Evolutionary conservation across 2,113 vertebrate species (phyloP).

Genomic region (Pteruthius melanotis): DNA sequence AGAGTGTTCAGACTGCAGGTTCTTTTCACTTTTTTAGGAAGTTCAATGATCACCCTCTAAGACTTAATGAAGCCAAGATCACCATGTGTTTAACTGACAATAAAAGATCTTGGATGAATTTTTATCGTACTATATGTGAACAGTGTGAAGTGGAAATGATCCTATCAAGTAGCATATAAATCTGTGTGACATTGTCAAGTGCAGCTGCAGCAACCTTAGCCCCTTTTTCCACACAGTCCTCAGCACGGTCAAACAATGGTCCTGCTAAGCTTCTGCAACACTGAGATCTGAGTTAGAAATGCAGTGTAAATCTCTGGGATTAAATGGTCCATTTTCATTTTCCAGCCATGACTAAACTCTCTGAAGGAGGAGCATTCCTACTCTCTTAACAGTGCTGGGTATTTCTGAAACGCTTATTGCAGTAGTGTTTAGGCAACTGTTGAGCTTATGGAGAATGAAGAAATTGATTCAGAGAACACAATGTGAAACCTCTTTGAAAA

Average conservation of each 20-base stretch:
- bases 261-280: conserved; percentile 1
- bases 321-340: conserved; percentile 60
- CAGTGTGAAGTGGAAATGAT: not conserved
- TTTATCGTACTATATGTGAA: accelerated
- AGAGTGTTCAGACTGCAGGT: not conserved
- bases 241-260: not conserved
- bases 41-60: not conserved
- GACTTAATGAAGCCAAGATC: not conserved
- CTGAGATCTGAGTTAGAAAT: conserved; percentile 53
- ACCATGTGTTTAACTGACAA: not conserved
- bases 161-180: not conserved
- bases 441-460: not conserved
- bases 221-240: not conserved
- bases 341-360: conserved; percentile 53
- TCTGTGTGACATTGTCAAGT: not conserved
- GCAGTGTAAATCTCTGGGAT: conserved; percentile 59
- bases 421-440: not conserved
- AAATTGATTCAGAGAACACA: not conserved
- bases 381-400: not conserved
- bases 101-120: not conserved
- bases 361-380: conserved; percentile 13
- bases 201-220: conserved; percentile 44
- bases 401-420: not conserved
- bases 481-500: not conserved
- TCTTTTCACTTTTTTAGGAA: not conserved